Evolutionary conservation across 1,140 invertebrate genomes (phyloP), one percentile per base, ranked within the genome.

Genomic region (Drosophila burlai): DNA sequence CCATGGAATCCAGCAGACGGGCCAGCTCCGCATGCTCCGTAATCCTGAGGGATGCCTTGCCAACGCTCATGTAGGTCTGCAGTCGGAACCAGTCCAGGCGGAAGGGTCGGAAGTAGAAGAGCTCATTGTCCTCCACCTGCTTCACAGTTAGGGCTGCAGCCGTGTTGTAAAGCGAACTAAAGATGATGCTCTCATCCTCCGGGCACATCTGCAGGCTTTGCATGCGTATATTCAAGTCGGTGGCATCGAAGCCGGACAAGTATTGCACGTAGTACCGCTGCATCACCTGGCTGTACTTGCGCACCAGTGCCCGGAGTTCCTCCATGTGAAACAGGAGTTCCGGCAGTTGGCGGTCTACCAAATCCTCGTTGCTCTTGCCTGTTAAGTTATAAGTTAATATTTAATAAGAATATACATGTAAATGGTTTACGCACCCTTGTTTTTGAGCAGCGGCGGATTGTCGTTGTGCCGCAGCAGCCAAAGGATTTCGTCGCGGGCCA

Each of bases 241-340:
- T 97, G 38, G 98, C 97, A 95, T 99, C 99, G 94, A 98, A 99
- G 11, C 98, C 98, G 36, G 97, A 96, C 38, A 99, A 94, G 94
- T 98, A 99, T 93, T 99, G 98, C 24, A 99, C 97, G 93, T 99
- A 99, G 93, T 99, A 99, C 68, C 98, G 94, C 93, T 99, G 98
- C 94, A 99, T 97, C 3, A 99, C 98, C 95, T 99, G 97, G 82
- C 97, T 98, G 92, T 99, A 99, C 93, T 99, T 99, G 61, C 97
- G 95, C 7, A 99, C 97, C 47, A 99, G 91, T 42, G 97, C 98
- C 93, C 98, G 95, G 29, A 99, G 93, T 94, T 99, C 99, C 93
- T 99, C 98, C 95, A 99, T 99, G 82, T 99, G 98, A 93, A 99
- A 99, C 2, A 99, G 93, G 26, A 99, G 94, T 94, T 99, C 99